Conservation (phyloP, 2,797 vertebrate species). For the Rachycentron canadum region DNA sequence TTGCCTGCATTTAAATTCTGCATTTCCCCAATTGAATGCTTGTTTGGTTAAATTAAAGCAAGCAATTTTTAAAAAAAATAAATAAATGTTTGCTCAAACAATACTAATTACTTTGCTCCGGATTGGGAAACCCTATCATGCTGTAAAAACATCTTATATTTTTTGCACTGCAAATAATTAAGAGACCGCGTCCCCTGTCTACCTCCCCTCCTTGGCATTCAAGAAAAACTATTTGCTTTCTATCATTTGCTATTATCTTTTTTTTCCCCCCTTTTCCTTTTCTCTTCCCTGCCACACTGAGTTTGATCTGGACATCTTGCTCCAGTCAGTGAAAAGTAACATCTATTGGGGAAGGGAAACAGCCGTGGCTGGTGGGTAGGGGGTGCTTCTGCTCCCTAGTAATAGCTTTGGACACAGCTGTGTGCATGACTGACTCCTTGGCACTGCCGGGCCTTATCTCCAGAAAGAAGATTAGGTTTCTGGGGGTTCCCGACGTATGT, state of each 20-base stretch:
- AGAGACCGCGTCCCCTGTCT: background rate
- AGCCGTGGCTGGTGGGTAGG: conserved; percentile 65
- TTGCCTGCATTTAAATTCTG: conserved; percentile 46
- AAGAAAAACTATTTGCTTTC: conserved; percentile 33
- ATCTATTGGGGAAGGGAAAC: conserved; percentile 54
- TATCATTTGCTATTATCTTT: conserved; percentile 26
- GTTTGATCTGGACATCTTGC: conserved; percentile 77
- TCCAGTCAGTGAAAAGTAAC: conserved; percentile 68
- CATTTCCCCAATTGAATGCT: conserved; percentile 26
- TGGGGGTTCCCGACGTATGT: conserved; percentile 65
- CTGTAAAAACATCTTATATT: background rate
- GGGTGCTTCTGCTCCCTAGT: conserved; percentile 72
- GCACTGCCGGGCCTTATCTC: conserved; percentile 79
- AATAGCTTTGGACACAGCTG: conserved; percentile 85
- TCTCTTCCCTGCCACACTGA: conserved; percentile 40
- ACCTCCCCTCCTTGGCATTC: conserved; percentile 16
- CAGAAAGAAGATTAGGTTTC: conserved; percentile 81
- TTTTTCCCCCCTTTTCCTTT: conserved; percentile 10
- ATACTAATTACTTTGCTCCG: conserved; percentile 31
- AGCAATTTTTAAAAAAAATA: background rate
- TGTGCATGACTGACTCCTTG: conserved; percentile 80
- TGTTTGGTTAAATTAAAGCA: conserved; percentile 38
- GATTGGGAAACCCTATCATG: conserved; percentile 23
- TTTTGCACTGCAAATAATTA: conserved; percentile 23
- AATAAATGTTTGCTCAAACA: conserved; percentile 11